Evolutionary conservation across 2,113 vertebrate species (phyloP).

Genomic region (Numenius arquata): DNA sequence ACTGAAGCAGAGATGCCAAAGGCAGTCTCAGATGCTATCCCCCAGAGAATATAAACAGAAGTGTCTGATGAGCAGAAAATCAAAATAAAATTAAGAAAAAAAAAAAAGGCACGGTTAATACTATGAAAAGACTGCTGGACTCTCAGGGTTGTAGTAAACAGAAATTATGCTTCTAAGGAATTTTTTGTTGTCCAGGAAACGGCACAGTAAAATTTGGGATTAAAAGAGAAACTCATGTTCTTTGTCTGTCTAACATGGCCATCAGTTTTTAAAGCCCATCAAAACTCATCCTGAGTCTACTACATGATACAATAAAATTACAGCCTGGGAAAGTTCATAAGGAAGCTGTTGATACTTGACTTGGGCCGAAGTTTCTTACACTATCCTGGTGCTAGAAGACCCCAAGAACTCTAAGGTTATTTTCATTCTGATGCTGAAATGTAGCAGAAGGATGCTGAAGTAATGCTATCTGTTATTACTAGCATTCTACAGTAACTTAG

Average conservation of each 20-base stretch:
- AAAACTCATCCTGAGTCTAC: not conserved
- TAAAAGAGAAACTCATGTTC: not conserved
- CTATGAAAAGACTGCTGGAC: not conserved
- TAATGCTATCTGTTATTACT: not conserved
- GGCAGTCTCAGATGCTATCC: not conserved
- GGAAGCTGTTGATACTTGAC: not conserved
- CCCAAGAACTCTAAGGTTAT: not conserved
- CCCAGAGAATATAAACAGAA: not conserved
- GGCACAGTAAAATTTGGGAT: not conserved
- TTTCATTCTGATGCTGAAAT: not conserved
- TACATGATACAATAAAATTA: not conserved
- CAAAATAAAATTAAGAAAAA: not conserved
- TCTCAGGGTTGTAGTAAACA: not conserved
- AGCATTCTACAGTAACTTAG: not conserved
- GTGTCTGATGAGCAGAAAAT: not conserved
- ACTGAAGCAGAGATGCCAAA: not conserved
- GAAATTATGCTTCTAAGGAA: not conserved
- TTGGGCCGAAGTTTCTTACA: not conserved
- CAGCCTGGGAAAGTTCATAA: not conserved
- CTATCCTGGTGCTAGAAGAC: not conserved
- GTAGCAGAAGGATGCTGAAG: not conserved
- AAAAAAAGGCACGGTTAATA: not conserved
- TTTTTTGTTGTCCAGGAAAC: not conserved
- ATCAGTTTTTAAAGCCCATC: not conserved
- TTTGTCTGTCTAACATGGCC: not conserved